Conservation (phyloP, 2,888 invertebrate species). For the Amblyjoppa fuscipennis region DNA sequence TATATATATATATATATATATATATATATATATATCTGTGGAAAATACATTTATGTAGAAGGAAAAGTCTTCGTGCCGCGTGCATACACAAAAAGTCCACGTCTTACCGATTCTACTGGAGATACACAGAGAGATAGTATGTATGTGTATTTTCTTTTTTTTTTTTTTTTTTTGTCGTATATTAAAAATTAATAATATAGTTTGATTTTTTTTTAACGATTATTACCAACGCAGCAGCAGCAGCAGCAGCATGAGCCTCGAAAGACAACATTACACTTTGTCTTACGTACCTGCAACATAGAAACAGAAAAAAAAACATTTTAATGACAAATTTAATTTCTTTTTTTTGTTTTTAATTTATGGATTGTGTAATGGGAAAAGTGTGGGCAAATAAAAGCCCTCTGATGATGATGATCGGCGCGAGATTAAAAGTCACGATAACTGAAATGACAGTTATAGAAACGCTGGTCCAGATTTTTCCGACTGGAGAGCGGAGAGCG, state of each 20-base stretch:
- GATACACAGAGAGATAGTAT: constrained; percentile 47
- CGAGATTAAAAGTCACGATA: too few relatives aligned
- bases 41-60: constrained; percentile 13
- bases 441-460: too few relatives aligned
- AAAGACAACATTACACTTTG: constrained; percentile 55
- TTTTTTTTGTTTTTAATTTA: neutral
- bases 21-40: constrained; percentile 17
- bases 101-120: constrained; percentile 38
- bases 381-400: neutral
- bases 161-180: constrained; percentile 19
- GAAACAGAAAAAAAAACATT: constrained; percentile 40
- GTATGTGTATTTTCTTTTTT: neutral
- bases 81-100: constrained; percentile 56
- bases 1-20: constrained; percentile 14
- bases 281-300: constrained; percentile 71
- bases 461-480: too few relatives aligned
- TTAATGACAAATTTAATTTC: neutral
- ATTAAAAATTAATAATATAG: neutral
- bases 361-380: neutral
- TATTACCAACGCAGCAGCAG: constrained; percentile 36
- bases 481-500: neutral
- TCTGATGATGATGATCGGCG: too few relatives aligned
- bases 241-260: constrained; percentile 62
- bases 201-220: constrained; percentile 13
- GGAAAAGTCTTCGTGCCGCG: constrained; percentile 55